phyloP scores from a whole-genome alignment of 2,888 invertebrate genomes.

The Spodoptera littoralis region DNA sequence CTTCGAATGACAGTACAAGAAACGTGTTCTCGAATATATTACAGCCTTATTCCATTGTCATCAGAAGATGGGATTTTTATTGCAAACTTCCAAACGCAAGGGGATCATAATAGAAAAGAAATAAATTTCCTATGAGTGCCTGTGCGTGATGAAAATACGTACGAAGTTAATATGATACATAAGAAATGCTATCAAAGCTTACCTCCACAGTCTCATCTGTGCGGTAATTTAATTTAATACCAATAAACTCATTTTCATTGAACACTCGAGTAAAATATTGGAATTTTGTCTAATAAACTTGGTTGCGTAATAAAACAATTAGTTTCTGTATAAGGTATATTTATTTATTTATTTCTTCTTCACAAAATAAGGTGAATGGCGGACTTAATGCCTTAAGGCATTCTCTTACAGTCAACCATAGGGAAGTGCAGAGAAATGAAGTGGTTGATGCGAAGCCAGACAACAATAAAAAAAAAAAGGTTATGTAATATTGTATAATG shows the following conservation, averaged over 20 bases:
- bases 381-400: too few relatives aligned
- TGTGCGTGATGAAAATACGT: constrained; percentile 31
- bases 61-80: constrained; percentile 53
- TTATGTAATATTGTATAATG: too few relatives aligned
- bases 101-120: constrained; percentile 39
- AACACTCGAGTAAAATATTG: too few relatives aligned
- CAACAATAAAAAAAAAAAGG: too few relatives aligned
- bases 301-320: too few relatives aligned
- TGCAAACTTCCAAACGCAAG: constrained; percentile 36
- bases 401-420: too few relatives aligned
- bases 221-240: constrained; percentile 3
- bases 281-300: too few relatives aligned
- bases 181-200: constrained; percentile 24
- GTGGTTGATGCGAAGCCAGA: too few relatives aligned
- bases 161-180: not conserved
- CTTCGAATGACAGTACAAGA: not conserved
- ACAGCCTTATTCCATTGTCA: constrained; percentile 34
- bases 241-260: constrained; percentile 1
- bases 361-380: too few relatives aligned
- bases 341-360: too few relatives aligned
- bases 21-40: constrained; percentile 28
- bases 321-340: too few relatives aligned
- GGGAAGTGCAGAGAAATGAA: too few relatives aligned
- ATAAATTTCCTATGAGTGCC: constrained; percentile 42
- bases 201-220: constrained; percentile 5